These are phyloP conservation scores for Epirrita christyi DNA, from an alignment of 2,888 invertebrate genomes.

Conservation along the genomic window DNA sequence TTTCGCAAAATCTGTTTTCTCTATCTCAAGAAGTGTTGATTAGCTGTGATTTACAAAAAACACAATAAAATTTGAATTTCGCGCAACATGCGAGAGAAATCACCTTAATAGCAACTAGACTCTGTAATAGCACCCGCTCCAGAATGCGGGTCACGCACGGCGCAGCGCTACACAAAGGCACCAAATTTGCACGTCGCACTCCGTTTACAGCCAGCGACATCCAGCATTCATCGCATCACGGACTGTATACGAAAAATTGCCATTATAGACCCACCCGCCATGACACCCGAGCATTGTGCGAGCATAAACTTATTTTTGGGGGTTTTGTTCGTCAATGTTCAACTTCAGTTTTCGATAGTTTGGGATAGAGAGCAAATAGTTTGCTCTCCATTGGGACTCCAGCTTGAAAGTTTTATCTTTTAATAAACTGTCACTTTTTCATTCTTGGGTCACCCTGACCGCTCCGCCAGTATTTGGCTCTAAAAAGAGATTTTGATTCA, in stretches of 20 bases:
- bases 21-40: too few relatives aligned
- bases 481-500: too few relatives aligned
- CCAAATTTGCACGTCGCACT: conserved; percentile 82
- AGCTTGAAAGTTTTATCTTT: too few relatives aligned
- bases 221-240: conserved; percentile 77
- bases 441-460: too few relatives aligned
- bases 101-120: background rate
- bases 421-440: too few relatives aligned
- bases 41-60: too few relatives aligned
- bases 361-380: background rate
- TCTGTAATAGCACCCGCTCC: conserved; percentile 31
- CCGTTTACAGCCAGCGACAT: conserved; percentile 80
- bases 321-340: conserved; percentile 21
- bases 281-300: conserved; percentile 56
- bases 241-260: conserved; percentile 80
- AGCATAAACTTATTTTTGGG: conserved; percentile 36
- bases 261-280: conserved; percentile 70
- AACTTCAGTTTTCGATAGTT: conserved; percentile 21
- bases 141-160: conserved; percentile 74
- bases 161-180: conserved; percentile 73
- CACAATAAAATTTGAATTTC: too few relatives aligned
- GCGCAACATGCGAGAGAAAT: too few relatives aligned
- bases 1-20: too few relatives aligned
- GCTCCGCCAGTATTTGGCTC: too few relatives aligned
- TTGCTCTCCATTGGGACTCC: too few relatives aligned